Base-by-base conservation (phyloP, 2,888 invertebrate species). In the Baccha elongata region DNA sequence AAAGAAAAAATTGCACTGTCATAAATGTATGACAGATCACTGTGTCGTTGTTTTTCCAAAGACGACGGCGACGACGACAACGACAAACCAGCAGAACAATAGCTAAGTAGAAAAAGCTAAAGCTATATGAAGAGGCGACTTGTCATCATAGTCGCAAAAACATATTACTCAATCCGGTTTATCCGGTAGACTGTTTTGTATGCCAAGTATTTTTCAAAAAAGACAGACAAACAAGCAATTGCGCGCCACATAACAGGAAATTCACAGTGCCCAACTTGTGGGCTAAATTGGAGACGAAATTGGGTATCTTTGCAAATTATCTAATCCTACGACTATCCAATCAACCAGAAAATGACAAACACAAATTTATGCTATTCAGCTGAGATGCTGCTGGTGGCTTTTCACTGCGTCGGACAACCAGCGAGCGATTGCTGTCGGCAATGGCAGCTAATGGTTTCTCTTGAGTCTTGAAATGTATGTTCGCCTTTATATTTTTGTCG, bases 21-120 rank as follows among this genome's bases (percentile, higher is more conserved):
- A 26, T 68, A 74, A 71, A 75, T 76, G 65, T 81, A 81, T 81
- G 76, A 76, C 76, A 81, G 65, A 76, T 81, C 76, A 71, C 69
- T 53, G 65, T 69, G 60, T 67, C 26, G 73, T 68, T 55, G 37
- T 37, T 23, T 37, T 40, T 48, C 26, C 35, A 46, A 46, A 17
- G 32, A 48, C 21, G 11, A 64, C 5, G 19, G 13, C 19, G 8
- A 44, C 35, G 32, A 35, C 53, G 42, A 53, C 19, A 13, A 35
- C 35, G 35, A 53, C 32, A 17, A 62, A 53, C n/a, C n/a, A 62
- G 46, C 40, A 53, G 48, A 26, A 67, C 67, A 69, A 75, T 52
- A 60, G 65, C 10, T 10, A 58, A 58, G 42, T 29, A 10, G 58
- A 48, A 29, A 15, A 46, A 26, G 6, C 17, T 60, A 13, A 19